phyloP scores from a whole-genome alignment of 1,140 invertebrate species.

The Micrasema minimum region DNA sequence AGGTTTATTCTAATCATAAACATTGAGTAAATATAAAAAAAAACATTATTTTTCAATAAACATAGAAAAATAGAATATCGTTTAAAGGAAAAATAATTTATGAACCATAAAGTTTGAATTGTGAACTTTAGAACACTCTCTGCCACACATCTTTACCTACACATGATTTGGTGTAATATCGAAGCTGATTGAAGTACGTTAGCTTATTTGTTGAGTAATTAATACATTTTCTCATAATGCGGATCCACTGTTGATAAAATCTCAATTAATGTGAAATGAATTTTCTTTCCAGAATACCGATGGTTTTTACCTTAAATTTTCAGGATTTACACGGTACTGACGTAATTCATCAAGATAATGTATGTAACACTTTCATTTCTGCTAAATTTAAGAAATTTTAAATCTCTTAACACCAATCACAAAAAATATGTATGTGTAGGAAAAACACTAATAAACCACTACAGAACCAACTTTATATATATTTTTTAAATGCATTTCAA shows the following conservation, averaged over 20 bases:
- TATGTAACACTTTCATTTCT: constrained; percentile 19
- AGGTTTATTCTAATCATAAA: too few relatives aligned
- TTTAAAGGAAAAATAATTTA: too few relatives aligned
- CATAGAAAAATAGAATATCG: too few relatives aligned
- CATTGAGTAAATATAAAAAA: too few relatives aligned
- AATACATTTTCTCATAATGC: constrained; percentile 29
- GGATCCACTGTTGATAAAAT: constrained; percentile 34
- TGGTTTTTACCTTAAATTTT: constrained; percentile 16
- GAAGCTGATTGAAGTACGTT: constrained; percentile 25
- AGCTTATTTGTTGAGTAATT: constrained; percentile 34
- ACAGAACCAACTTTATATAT: too few relatives aligned
- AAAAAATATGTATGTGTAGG: too few relatives aligned
- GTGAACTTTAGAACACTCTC: too few relatives aligned
- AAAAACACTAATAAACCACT: too few relatives aligned
- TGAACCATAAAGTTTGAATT: too few relatives aligned
- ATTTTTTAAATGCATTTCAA: too few relatives aligned
- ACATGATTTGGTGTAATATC: not conserved
- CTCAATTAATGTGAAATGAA: constrained; percentile 34
- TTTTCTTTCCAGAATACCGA: not conserved
- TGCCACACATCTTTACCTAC: not conserved
- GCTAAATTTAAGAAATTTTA: not conserved
- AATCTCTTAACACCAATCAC: too few relatives aligned
- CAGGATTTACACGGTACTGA: constrained; percentile 1
- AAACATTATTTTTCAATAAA: too few relatives aligned
- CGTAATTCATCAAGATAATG: not conserved